Evolutionary conservation across 2,888 invertebrate species (phyloP).

Genomic region (Belgica antarctica): DNA sequence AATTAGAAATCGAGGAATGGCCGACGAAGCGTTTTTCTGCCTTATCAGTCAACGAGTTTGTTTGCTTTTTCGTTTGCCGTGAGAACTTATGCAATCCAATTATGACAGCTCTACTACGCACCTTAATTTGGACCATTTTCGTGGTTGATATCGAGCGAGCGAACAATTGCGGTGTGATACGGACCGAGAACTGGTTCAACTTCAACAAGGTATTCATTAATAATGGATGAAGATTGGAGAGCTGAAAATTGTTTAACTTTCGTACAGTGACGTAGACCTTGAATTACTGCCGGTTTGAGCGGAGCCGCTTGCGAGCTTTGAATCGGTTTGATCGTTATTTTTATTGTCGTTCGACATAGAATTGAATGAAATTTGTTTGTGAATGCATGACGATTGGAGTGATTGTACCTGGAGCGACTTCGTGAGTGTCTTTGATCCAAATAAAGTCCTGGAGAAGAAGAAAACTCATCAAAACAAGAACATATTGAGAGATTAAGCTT

Average conservation of each 20-base stretch:
- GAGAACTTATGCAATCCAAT: constrained; percentile 37
- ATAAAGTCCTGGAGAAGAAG: neutral
- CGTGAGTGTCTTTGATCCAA: neutral
- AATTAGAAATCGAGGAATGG: constrained; percentile 12
- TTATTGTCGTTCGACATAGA: neutral
- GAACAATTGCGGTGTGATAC: neutral
- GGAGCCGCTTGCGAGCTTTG: neutral
- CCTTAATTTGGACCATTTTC: constrained; percentile 41
- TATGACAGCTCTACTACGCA: neutral
- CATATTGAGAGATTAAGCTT: too few relatives aligned
- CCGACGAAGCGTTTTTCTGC: neutral
- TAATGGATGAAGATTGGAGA: constrained; percentile 1
- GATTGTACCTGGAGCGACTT: neutral
- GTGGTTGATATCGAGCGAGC: constrained; percentile 26
- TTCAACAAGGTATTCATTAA: constrained; percentile 26
- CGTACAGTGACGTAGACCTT: neutral
- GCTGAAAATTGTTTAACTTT: neutral
- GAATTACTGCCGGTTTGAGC: neutral
- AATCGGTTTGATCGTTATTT: neutral
- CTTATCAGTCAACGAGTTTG: too few relatives aligned
- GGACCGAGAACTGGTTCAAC: neutral
- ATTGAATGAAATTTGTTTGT: neutral
- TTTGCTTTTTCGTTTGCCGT: too few relatives aligned
- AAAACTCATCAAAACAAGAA: neutral
- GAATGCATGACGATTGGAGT: neutral